These are phyloP conservation scores for Tetraneura akinire DNA, from an alignment of 1,140 invertebrate genomes.

Conservation along the genomic window DNA sequence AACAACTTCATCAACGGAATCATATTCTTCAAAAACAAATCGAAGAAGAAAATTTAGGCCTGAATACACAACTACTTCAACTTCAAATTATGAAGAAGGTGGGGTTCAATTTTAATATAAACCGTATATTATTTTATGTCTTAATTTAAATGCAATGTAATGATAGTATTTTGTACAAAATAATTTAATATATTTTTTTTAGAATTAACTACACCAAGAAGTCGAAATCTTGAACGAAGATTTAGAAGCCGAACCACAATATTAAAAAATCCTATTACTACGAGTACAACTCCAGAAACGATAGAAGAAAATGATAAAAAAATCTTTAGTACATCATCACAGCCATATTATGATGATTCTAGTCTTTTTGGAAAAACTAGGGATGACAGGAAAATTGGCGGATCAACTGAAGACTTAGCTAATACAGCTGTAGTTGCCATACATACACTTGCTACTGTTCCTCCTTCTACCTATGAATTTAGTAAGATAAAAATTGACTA, in stretches of 20 bases:
- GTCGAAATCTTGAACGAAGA: constrained; percentile 27
- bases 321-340: constrained; percentile 11
- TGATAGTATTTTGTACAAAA: too few relatives aligned
- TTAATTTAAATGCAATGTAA: too few relatives aligned
- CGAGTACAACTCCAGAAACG: constrained; percentile 29
- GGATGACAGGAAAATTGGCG: constrained; percentile 38
- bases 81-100: constrained; percentile 32
- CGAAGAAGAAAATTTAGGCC: constrained; percentile 42
- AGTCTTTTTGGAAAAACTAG: constrained; percentile 32
- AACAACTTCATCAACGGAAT: constrained; percentile 18
- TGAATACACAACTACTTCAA: constrained; percentile 28
- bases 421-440: constrained; percentile 57
- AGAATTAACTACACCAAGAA: constrained; percentile 11
- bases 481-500: neutral
- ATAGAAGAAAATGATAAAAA: neutral
- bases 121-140: too few relatives aligned
- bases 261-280: neutral
- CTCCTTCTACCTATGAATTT: constrained; percentile 51
- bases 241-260: constrained; percentile 15
- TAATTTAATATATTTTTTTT: neutral
- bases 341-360: constrained; percentile 26
- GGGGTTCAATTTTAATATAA: neutral
- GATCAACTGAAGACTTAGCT: constrained; percentile 54
- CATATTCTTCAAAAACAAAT: constrained; percentile 10
- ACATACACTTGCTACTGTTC: constrained; percentile 55